phyloP scores from a whole-genome alignment of 2,797 vertebrate species.

The Pipistrellus pipistrellus region DNA sequence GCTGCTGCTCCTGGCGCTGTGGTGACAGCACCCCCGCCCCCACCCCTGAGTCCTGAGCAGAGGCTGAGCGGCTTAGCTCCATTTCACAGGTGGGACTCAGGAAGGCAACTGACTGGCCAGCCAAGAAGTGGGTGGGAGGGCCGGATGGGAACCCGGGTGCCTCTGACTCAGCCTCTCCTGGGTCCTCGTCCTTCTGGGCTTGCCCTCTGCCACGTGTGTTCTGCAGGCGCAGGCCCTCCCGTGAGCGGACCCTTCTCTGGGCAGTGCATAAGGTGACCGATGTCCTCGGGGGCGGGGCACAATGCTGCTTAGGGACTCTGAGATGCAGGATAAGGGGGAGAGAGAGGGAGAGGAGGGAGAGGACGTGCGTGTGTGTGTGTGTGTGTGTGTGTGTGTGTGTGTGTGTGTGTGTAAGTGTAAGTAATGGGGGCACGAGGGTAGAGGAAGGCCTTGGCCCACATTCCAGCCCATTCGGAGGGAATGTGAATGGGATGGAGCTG shows the following conservation, averaged over 20 bases:
- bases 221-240: neutral
- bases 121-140: neutral
- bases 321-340: neutral
- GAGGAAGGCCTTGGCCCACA: neutral
- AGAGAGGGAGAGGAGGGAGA: neutral
- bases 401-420: neutral
- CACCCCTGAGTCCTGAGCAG: neutral
- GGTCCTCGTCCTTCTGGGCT: neutral
- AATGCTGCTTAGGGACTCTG: neutral
- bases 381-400: neutral
- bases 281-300: neutral
- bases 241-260: neutral
- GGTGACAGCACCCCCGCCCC: neutral
- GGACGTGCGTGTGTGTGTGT: neutral
- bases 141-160: neutral
- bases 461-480: constrained; percentile 13
- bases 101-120: neutral
- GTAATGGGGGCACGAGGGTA: neutral
- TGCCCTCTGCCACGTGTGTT: neutral
- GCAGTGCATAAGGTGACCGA: neutral
- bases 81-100: neutral
- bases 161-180: neutral
- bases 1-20: neutral
- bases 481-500: neutral
- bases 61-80: neutral